These are phyloP conservation scores for Eulithis testata DNA, from an alignment of 2,888 invertebrate genomes.

Conservation along the genomic window DNA sequence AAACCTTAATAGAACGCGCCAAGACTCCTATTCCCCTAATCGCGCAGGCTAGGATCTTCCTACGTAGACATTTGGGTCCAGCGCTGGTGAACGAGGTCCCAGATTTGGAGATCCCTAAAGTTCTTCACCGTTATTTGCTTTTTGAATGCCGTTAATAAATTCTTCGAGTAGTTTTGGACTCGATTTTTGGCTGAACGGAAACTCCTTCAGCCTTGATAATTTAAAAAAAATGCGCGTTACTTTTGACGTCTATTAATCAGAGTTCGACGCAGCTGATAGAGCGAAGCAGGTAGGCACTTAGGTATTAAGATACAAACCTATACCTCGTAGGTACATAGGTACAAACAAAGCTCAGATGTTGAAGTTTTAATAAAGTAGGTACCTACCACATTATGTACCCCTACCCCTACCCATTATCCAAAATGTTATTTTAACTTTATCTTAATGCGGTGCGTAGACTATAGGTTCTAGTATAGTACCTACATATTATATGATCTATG, in stretches of 20 bases:
- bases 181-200: conserved; percentile 48
- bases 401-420: too few relatives aligned
- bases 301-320: too few relatives aligned
- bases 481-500: too few relatives aligned
- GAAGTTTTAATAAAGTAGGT: too few relatives aligned
- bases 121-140: conserved; percentile 87
- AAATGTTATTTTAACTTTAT: too few relatives aligned
- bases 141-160: conserved; percentile 85
- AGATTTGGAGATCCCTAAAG: conserved; percentile 86
- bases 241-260: not conserved
- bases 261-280: too few relatives aligned
- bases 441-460: too few relatives aligned
- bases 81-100: conserved; percentile 83
- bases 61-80: conserved; percentile 85
- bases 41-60: conserved; percentile 86
- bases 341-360: too few relatives aligned
- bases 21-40: conserved; percentile 87
- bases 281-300: too few relatives aligned
- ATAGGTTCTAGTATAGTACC: too few relatives aligned
- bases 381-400: too few relatives aligned
- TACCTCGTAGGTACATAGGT: too few relatives aligned
- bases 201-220: conserved; percentile 1
- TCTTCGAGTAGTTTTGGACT: conserved; percentile 29
- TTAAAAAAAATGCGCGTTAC: conserved; percentile 9
- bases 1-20: conserved; percentile 86